Evolutionary conservation across 2,113 vertebrate genomes (phyloP), one percentile per base, ranked within the genome.

Genomic region (Ursus arctos): DNA sequence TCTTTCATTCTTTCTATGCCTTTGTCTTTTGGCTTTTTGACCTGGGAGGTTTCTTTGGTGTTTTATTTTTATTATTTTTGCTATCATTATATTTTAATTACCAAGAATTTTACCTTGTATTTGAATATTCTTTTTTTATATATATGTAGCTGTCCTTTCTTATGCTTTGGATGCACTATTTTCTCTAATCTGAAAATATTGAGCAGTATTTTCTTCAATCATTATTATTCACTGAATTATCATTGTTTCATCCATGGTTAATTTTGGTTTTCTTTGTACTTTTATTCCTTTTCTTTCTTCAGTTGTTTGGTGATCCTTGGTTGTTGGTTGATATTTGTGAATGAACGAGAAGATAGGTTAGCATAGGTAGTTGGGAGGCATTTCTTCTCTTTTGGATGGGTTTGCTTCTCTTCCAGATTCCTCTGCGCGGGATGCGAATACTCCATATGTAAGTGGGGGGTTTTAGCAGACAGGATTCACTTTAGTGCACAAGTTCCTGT

Each of bases 251-350:
- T 59, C 22, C 6, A 2, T 21, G 36, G 6, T 76, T 55, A 69
- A 83, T 36, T 67, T 57, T 36, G 43, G 19, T 77, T 51, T 51
- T 47, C 10, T 61, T 49, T 36, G 16, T 89, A 51, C 16, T 80
- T 93, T 86, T 87, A 6, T 85, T 87, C 12, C 7, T 69, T 82
- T 15, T 74, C 33, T 90, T 93, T 82, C 31, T 53, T 36, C 47
- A 19, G 7, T 55, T 33, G 4, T 65, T 76, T 76, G 63, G 12
- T 31, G 24, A 69, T 14, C 2, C 3, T 40, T 84, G 22, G 14
- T 33, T 28, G 0, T 91, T n/a, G 6, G 10, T 36, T 85, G n/a
- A 3, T 59, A 49, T 49, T 67, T 83, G 21, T 71, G 49, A 88
- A 33, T 80, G 47, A 49, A 71, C 13, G 28, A 57, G 8, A 94